Evolutionary conservation across 2,888 invertebrate species (phyloP).

Genomic region (Aleiodes testaceus): DNA sequence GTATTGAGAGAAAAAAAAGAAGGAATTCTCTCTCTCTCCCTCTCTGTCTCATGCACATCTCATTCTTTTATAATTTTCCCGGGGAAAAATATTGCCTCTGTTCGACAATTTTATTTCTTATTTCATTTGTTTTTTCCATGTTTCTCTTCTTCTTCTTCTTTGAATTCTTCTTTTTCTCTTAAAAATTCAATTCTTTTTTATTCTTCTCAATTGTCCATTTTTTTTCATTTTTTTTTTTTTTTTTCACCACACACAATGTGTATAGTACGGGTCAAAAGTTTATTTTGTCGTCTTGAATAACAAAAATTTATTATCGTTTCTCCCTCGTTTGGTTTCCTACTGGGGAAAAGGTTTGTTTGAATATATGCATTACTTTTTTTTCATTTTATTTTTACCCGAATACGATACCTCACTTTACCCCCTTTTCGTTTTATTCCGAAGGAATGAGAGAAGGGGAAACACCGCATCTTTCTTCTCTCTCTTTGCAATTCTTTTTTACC

Average conservation of each 20-base stretch:
- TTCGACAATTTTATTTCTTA: constrained; percentile 27
- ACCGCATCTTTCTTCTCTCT: not conserved
- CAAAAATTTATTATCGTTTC: constrained; percentile 40
- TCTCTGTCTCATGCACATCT: constrained; percentile 1
- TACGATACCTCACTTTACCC: constrained; percentile 21
- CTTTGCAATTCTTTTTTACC: not conserved
- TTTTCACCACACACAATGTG: not conserved
- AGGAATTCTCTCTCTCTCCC: not conserved
- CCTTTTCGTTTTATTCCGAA: not conserved
- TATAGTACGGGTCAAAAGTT: constrained; percentile 35
- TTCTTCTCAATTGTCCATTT: not conserved
- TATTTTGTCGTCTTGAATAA: constrained; percentile 41
- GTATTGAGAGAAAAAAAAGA: constrained; percentile 6
- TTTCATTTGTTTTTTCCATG: constrained; percentile 20
- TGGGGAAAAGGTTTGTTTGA: constrained; percentile 22
- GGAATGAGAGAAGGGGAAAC: not conserved
- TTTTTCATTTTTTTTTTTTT: too few relatives aligned
- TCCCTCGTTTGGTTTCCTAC: constrained; percentile 16
- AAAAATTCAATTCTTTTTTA: constrained; percentile 8
- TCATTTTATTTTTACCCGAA: constrained; percentile 22
- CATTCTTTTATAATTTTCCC: constrained; percentile 31
- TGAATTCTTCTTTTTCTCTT: not conserved
- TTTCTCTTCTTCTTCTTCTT: constrained; percentile 26
- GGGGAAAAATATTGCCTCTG: constrained; percentile 32
- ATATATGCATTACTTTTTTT: constrained; percentile 22